Base-by-base conservation (phyloP, 2,888 invertebrate species). In the Amphiduros pacificus region DNA sequence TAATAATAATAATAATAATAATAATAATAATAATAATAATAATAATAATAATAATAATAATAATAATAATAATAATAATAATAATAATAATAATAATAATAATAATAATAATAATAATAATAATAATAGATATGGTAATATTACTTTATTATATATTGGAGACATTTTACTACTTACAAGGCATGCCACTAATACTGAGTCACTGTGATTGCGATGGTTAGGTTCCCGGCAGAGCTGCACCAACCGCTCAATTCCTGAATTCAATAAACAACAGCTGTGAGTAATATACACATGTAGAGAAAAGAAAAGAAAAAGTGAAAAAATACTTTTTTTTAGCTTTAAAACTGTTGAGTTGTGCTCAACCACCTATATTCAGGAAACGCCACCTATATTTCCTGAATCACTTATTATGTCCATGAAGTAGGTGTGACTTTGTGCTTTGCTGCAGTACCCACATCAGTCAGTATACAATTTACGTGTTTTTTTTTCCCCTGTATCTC, bases 221-320 rank as follows among this genome's bases (percentile, higher is more conserved):
- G 86, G 86, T 74, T 88, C 85, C 81, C 89, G 87, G 82, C 91
- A 91, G 70, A 92, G 81, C 61, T 87, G 86, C 68, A 89, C 89
- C 75, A 85, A 75, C 60, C 84, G 71, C 24, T 80, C 78, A 28
- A 58, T 58, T 36, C 48, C 58, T 58, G 51, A 44, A 44, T n/a
- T n/a, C n/a, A n/a, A n/a, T n/a, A n/a, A n/a, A n/a, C n/a, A n/a
- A n/a, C n/a, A n/a, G n/a, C n/a, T n/a, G n/a, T n/a, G n/a, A n/a
- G n/a, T n/a, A n/a, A n/a, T n/a, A n/a, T n/a, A n/a, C n/a, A n/a
- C n/a, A n/a, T n/a, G n/a, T n/a, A n/a, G n/a, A n/a, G n/a, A n/a
- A n/a, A n/a, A n/a, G n/a, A n/a, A n/a, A n/a, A n/a, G n/a, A n/a
- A n/a, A n/a, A n/a, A n/a, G n/a, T n/a, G n/a, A n/a, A n/a, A n/a